A percentile compares a stretch with the other conserved stretches of the same genome.
These are phyloP conservation scores for Tyto alba DNA, from an alignment of 2,113 vertebrate species.

Conservation along the genomic window DNA sequence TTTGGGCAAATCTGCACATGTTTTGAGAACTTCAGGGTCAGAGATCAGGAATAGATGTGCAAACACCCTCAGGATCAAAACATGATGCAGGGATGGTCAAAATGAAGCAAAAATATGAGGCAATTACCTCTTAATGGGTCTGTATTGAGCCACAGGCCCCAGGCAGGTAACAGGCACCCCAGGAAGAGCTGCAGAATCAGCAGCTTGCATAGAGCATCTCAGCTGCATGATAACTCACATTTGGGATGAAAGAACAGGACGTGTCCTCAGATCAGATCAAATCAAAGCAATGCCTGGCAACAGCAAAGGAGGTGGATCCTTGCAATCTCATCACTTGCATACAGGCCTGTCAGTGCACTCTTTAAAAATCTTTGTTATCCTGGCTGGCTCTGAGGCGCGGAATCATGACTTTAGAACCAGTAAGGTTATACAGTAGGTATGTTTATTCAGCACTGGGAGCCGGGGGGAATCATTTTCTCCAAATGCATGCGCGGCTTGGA, in stretches of 20 bases:
- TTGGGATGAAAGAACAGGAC: not conserved
- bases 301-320: not conserved
- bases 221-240: not conserved
- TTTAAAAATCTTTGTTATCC: not conserved
- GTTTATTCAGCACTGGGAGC: too few species aligned
- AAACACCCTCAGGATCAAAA: not conserved
- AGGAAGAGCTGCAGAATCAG: not conserved
- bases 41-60: not conserved
- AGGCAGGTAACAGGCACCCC: not conserved
- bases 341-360: not conserved
- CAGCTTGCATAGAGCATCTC: not conserved
- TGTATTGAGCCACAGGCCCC: accelerated
- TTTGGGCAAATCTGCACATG: not conserved
- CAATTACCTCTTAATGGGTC: not conserved
- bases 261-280: not conserved
- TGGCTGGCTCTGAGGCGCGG: not conserved
- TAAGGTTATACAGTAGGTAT: too few species aligned
- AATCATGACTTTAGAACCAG: too few species aligned
- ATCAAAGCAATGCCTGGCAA: not conserved
- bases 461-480: too few species aligned
- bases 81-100: not conserved
- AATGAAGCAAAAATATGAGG: not conserved
- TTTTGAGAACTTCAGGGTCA: too few species aligned
- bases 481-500: too few species aligned
- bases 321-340: not conserved